A percentile compares a stretch with the other conserved stretches of the same genome.
Conservation (phyloP, 2,113 vertebrate species). For the Gorsachius goisagi region DNA sequence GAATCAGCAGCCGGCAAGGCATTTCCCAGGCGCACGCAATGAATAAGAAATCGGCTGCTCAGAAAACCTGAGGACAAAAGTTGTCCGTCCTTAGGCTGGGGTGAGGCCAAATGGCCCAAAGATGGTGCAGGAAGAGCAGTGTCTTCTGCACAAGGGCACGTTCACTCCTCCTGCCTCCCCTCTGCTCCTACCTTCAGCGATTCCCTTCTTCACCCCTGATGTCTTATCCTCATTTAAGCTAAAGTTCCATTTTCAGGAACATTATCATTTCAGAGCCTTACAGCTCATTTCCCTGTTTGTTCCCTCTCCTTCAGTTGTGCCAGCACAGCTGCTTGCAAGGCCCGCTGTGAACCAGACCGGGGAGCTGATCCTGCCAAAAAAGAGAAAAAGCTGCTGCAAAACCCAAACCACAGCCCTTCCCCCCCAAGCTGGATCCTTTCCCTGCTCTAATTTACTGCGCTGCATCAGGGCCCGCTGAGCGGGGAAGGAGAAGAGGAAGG, state of each 20-base stretch:
- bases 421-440: neutral
- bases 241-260: neutral
- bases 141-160: neutral
- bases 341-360: neutral
- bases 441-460: neutral
- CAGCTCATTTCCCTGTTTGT: slow-evolving; percentile 4
- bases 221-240: neutral
- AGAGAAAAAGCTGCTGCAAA: neutral
- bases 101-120: neutral
- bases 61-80: neutral
- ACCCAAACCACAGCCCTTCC: neutral
- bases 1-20: neutral
- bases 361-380: neutral
- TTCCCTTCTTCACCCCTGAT: neutral
- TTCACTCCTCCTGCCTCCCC: neutral
- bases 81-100: neutral
- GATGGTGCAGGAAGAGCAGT: neutral
- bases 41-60: neutral
- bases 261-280: neutral
- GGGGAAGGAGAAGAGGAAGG: neutral
- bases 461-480: neutral
- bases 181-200: neutral
- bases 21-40: neutral
- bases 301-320: neutral
- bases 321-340: neutral